Evolutionary conservation across 2,888 invertebrate genomes (phyloP).

Genomic region (Stenchaetothrips biformis): DNA sequence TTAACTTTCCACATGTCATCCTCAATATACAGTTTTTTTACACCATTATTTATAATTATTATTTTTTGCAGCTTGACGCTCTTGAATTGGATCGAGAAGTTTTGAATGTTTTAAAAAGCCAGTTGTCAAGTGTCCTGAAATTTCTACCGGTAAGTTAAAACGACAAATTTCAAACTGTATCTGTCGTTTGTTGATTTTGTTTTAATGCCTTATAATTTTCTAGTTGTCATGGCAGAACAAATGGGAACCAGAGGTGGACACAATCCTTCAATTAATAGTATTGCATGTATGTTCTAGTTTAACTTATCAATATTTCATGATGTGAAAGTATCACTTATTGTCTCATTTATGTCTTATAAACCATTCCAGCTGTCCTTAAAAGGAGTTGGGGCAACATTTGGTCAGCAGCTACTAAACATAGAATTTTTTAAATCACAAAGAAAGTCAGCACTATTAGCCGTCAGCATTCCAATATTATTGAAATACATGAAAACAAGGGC

Average conservation of each 20-base stretch:
- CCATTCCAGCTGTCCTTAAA: not conserved
- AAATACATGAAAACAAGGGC: not conserved
- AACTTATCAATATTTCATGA: too few species aligned
- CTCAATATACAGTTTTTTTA: not conserved
- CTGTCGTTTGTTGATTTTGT: not conserved
- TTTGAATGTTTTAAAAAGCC: not conserved
- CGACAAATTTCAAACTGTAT: not conserved
- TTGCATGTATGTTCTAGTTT: not conserved
- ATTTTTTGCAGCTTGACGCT: not conserved
- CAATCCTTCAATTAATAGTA: not conserved
- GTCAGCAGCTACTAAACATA: not conserved
- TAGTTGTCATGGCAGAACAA: not conserved
- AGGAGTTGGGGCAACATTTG: not conserved
- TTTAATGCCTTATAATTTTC: not conserved
- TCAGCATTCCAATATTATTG: not conserved
- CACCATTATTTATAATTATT: too few species aligned
- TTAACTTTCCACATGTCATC: not conserved
- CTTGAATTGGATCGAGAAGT: slow-evolving; percentile 3
- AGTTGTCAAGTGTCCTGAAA: not conserved
- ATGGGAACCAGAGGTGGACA: not conserved
- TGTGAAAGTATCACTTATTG: too few species aligned
- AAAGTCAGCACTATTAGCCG: not conserved
- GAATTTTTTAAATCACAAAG: not conserved
- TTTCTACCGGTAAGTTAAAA: not conserved
- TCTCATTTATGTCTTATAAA: not conserved